Evolutionary conservation across 2,888 invertebrate genomes (phyloP), one percentile per base, ranked within the genome.

Genomic region (Rhingia rostrata): DNA sequence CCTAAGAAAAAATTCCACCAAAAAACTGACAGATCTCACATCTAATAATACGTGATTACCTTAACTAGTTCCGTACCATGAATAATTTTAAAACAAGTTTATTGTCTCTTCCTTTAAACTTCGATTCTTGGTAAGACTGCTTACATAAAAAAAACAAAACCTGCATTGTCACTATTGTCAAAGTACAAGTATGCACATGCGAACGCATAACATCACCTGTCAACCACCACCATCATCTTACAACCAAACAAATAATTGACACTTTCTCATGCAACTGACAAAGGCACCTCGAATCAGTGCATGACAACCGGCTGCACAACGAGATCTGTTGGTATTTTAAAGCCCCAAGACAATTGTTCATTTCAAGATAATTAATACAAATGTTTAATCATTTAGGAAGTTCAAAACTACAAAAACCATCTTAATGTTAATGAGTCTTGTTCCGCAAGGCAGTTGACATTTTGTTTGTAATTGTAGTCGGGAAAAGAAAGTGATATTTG

Each of bases 181-280:
- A 22, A 1, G 6, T n/a, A 4, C 12, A 32, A 58, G 30, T 4
- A n/a, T n/a, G 12, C 12, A 10, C 45, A 32, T 12, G 10, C 47
- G 32, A 7, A 41, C 49, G 30, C 69, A 39, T 22, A 63, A 49
- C 14, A 22, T 35, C 41, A 33, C 22, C 61, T 61, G 53, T 72
- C 35, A 56, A 47, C 45, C 51, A 35, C 30, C 35, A 61, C 51
- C 45, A 61, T 51, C 51, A 53, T 9, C 39, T 53, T 51, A 45
- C 6, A 14, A 45, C 12, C 30, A 37, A 35, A n/a, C n/a, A 41
- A 14, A 60, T 43, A 22, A 22, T 63, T 54, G 39, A 63, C 73
- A 73, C 73, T 73, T 73, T 73, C 73, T 73, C 63, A 47, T 63
- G 54, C 63, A 73, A 63, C 53, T 63, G 47, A n/a, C 33, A 14